These are phyloP conservation scores for Margarornis squamiger DNA, from an alignment of 2,797 vertebrate species.

Conservation along the genomic window DNA sequence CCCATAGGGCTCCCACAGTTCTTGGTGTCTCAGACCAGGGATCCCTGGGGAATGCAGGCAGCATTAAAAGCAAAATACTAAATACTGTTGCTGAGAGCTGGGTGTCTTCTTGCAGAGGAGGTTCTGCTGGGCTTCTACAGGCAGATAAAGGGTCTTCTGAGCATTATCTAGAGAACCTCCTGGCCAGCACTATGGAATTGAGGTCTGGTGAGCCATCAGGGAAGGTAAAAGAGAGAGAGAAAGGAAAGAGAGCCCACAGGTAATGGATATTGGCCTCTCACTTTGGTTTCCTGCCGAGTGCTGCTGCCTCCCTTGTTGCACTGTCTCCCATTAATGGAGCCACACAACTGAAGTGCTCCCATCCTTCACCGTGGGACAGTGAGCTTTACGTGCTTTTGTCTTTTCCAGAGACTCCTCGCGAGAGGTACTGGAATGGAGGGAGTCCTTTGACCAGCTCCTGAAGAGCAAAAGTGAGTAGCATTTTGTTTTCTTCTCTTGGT, in stretches of 20 bases:
- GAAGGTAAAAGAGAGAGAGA: slow-evolving; percentile 19
- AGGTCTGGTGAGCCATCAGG: background rate
- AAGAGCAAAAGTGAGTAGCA: slow-evolving; percentile 79
- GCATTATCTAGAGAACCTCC: background rate
- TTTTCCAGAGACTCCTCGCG: slow-evolving; percentile 70
- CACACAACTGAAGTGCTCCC: background rate
- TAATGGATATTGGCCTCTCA: background rate
- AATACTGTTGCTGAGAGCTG: background rate
- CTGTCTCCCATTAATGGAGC: background rate
- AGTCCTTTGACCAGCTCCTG: slow-evolving; percentile 78
- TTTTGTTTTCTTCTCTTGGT: background rate
- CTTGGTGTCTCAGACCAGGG: background rate
- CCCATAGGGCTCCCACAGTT: background rate
- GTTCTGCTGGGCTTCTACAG: background rate
- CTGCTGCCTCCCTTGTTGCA: background rate
- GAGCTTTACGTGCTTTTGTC: background rate
- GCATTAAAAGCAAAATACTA: background rate
- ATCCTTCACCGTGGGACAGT: fast-evolving
- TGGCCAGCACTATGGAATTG: slow-evolving; percentile 2
- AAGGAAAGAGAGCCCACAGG: slow-evolving; percentile 40
- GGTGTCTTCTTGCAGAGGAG: background rate
- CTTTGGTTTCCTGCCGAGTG: background rate
- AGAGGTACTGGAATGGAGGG: slow-evolving; percentile 77
- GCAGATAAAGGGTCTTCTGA: background rate
- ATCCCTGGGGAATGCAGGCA: background rate